A percentile compares a stretch with the other conserved stretches of the same genome.
phyloP scores from a whole-genome alignment of 2,888 invertebrate species.

The Drosophila lutescens region DNA sequence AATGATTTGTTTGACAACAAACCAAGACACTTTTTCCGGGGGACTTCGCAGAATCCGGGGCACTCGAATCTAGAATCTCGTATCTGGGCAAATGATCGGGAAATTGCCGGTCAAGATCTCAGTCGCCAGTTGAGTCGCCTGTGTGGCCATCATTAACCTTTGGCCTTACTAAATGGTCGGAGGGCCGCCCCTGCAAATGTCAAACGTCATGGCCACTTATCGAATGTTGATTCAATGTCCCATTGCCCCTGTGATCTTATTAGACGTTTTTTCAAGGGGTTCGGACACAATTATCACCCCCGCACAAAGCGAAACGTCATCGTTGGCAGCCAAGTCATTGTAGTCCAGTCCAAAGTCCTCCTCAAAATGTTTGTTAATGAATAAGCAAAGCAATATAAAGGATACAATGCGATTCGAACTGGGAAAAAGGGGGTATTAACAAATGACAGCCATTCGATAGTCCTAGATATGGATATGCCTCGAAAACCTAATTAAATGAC shows the following conservation, averaged over 20 bases:
- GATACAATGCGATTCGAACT: conserved; percentile 19
- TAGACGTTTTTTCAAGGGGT: conserved; percentile 60
- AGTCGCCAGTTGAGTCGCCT: conserved; percentile 42
- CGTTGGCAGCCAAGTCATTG: conserved; percentile 70
- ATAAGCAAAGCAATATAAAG: conserved; percentile 60
- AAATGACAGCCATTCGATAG: conserved; percentile 29
- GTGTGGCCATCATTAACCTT: conserved; percentile 79
- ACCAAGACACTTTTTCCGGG: conserved; percentile 30
- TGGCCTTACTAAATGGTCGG: conserved; percentile 32
- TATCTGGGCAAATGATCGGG: conserved; percentile 36
- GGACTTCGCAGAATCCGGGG: conserved; percentile 37
- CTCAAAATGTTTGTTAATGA: conserved; percentile 57
- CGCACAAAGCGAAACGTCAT: conserved; percentile 69
- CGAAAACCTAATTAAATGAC: conserved; percentile 38
- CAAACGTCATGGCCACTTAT: conserved; percentile 38
- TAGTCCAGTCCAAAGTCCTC: conserved; percentile 24
- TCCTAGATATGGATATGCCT: conserved; percentile 19
- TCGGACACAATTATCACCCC: conserved; percentile 70
- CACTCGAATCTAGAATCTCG: conserved; percentile 5
- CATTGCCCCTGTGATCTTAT: conserved; percentile 62
- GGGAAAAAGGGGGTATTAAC: conserved; percentile 10
- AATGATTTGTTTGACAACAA: conserved; percentile 77
- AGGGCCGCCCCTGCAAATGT: background rate
- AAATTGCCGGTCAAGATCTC: conserved; percentile 22
- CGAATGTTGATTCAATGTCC: conserved; percentile 57